Evolutionary conservation across 2,888 invertebrate genomes (phyloP), one percentile per base, ranked within the genome.

Genomic region (Pristionchus exspectatus): DNA sequence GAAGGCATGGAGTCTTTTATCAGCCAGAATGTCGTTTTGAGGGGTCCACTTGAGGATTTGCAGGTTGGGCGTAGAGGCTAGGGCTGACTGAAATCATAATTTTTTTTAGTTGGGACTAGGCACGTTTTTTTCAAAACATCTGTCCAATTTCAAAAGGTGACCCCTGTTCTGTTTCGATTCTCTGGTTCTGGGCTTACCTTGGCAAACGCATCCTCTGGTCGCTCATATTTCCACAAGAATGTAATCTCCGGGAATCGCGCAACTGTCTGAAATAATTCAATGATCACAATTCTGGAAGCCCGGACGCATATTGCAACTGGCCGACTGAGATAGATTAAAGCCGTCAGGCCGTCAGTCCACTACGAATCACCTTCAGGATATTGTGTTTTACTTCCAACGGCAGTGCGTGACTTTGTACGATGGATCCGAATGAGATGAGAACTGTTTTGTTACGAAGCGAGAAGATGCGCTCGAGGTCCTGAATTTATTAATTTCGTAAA

Each of bases 171-270:
- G n/a, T n/a, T n/a, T n/a, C n/a, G n/a, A n/a, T n/a, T n/a, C n/a
- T n/a, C n/a, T n/a, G n/a, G n/a, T n/a, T n/a, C n/a, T n/a, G n/a
- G n/a, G n/a, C 50, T n/a, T 14, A 63, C 59, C 24, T 30, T 84
- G 3, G 38, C 84, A 59, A 84, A 84, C 7, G n/a, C 59, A 14
- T 56, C 84, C 24, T 84, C 84, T 4, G 59, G 84, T 33, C 30
- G 59, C 50, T 84, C 84, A 38, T 84, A 84, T 18, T 84, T 84
- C 84, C 84, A 84, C 24, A 84, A 7, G 84, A 84, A 84, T 0
- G 84, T 84, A 21, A 50, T n/a, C 27, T 84, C 59, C 21, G 84
- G 84, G 27, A 84, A 84, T 38, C 84, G 30, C 2, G 84, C 24
- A 16, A 84, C 38, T 21, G 59, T n/a, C 84, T 84, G 83, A 54